These are phyloP conservation scores for Lemur catta DNA, from an alignment of 2,797 vertebrate species.

Conservation along the genomic window DNA sequence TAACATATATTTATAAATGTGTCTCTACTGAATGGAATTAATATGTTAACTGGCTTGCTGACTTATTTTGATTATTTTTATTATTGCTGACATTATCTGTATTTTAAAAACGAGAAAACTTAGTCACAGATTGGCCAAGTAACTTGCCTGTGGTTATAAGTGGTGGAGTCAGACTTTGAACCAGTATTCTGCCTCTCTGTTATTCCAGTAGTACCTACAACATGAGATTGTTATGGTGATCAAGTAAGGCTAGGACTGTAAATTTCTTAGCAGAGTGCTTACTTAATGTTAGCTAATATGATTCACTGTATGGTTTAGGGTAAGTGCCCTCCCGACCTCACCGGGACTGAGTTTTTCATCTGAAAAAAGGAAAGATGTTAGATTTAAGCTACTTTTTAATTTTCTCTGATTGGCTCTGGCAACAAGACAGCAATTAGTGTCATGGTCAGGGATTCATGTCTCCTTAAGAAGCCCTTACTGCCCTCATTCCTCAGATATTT, in stretches of 20 bases:
- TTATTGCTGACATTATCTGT: background rate
- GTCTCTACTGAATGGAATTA: background rate
- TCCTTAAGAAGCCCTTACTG: background rate
- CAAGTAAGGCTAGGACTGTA: background rate
- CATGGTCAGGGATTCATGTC: background rate
- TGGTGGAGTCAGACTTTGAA: background rate
- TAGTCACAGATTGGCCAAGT: background rate
- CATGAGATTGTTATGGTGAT: background rate
- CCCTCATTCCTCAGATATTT: background rate
- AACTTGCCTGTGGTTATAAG: background rate
- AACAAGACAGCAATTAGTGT: background rate
- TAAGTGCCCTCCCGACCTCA: background rate
- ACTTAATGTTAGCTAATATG: background rate
- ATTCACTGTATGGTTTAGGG: background rate
- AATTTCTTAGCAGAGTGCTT: background rate
- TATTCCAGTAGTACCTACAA: background rate
- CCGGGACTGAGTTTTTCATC: background rate
- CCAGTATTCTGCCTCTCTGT: background rate
- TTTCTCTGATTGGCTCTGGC: background rate
- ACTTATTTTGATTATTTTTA: background rate
- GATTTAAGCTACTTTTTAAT: background rate
- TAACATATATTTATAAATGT: background rate
- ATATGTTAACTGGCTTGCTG: background rate
- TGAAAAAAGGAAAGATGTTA: background rate
- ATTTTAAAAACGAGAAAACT: conserved; percentile 5